Conservation (phyloP, 1,140 invertebrate genomes). For the Melanaphis sacchari region DNA sequence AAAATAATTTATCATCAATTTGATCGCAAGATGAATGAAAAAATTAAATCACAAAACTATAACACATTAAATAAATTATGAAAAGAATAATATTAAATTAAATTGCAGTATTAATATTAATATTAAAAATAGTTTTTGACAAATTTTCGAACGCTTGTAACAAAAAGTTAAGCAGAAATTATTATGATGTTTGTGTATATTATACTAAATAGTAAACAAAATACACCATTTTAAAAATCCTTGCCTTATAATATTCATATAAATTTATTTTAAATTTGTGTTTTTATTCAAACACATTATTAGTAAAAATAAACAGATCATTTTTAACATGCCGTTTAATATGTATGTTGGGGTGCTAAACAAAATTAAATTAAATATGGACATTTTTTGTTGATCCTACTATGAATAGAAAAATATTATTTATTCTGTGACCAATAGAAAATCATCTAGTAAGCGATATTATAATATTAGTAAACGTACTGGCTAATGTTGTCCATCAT, state of each 20-base stretch:
- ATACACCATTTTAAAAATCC: not conserved
- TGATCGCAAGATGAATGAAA: not conserved
- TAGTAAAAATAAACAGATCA: not conserved
- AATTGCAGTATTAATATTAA: not conserved
- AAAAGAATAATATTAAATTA: not conserved
- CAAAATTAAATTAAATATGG: not conserved
- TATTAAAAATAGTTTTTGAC: not conserved
- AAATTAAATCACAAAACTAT: not conserved
- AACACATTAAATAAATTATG: not conserved
- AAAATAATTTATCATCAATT: not conserved
- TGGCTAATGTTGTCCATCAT: constrained; percentile 94
- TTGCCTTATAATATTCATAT: too few relatives aligned
- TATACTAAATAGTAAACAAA: not conserved
- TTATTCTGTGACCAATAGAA: not conserved
- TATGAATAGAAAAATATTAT: not conserved
- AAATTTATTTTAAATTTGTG: not conserved
- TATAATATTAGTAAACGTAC: constrained; percentile 68
- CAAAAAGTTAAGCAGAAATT: not conserved
- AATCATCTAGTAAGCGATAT: not conserved
- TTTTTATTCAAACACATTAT: not conserved
- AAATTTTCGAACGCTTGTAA: not conserved
- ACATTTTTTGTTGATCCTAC: not conserved
- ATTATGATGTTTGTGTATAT: not conserved
- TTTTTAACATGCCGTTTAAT: not conserved
- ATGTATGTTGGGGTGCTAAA: not conserved